Evolutionary conservation across 2,113 vertebrate genomes (phyloP), one percentile per base, ranked within the genome.

Genomic region (Xiphias gladius): DNA sequence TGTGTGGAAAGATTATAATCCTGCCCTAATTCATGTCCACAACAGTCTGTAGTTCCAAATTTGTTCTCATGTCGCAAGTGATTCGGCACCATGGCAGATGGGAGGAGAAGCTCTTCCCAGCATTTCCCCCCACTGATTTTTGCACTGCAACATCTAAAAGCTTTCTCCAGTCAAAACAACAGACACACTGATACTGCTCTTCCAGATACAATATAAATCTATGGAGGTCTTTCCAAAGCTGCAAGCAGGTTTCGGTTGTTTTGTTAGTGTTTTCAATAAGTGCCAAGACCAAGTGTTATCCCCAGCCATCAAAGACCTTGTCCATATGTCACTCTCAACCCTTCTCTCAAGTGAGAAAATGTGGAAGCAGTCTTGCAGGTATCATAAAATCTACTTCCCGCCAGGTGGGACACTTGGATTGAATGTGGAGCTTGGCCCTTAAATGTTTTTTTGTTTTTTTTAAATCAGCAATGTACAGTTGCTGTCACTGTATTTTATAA

Each of bases 231-330:
- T 66, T 73, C 52, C 58, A 61, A 74, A 85, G 77, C 79, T 85
- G 67, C 37, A 2, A 77, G 68, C 54, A 71, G 82, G 59, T 81
- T 87, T 76, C 69, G 65, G 62, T 73, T 79, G 68, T 88, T 84
- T 76, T 66, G 55, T 73, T 83, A 17, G 76, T 54, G 46, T 73
- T 50, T 55, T 59, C 37, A 13, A 76, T 74, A 77, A 73, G 78
- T 67, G 65, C 64, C 46, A 50, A 46, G 11, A 65, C 70, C 71
- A 54, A 80, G 61, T 52, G 52, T 48, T 73, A 41, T 73, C 70
- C 80, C 28, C 35, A 37, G 39, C 54, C 68, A 79, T 79, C 54
- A 85, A 61, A 78, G 76, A 84, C 14, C 74, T 65, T 62, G 75
- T 84, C 68, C 73, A 61, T 72, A 52, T 79, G 61, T 82, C 41